Evolutionary conservation across 2,888 invertebrate genomes (phyloP), one percentile per base, ranked within the genome.

Genomic region (Scotopteryx bipunctaria): DNA sequence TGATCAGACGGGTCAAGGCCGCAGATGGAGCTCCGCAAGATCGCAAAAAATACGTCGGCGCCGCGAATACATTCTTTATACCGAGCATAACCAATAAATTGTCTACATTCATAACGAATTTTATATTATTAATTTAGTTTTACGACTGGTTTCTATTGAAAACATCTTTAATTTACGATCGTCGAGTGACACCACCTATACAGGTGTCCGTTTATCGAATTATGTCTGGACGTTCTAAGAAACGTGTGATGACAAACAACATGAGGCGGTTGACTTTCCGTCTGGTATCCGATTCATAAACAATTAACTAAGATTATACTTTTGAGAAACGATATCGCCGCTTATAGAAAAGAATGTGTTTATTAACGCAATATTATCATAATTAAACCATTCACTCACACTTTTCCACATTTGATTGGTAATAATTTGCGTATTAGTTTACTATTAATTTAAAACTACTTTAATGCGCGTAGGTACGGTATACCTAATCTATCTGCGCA

Each of bases 1-100:
- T 71, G 71, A 73, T 70, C 80, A 74, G 77, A 58, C 83, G 63
- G 84, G 86, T 86, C 88, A 88, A 86, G 88, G 86, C 71, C 82
- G 69, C 23, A 14, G 13, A 32, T 46, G 48, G 59, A 69, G 65
- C 63, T 66, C 63, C 66, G 76, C 73, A 79, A 84, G 77, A 68
- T 64, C 66, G 74, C 75, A 79, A 82, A 81, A 86, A 82, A 79
- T 68, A 63, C 78, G 78, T 79, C 72, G 78, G 76, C 77, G 81
- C 72, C 76, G 68, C 63, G 61, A 76, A 66, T 76, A 78, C 72
- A 81, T 78, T 78, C 74, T 73, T 73, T 63, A 60, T 71, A 66
- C 67, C 66, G 66, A 67, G 62, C 73, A 63, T 68, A 72, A 76
- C 69, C 71, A 70, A 84, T 84, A 81, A 79, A 77, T 76, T 76